Percentiles rank a stretch among this genome's conserved stretches.
These are phyloP conservation scores for Diplodus puntazzo DNA, from an alignment of 2,797 vertebrate species.

Conservation along the genomic window DNA sequence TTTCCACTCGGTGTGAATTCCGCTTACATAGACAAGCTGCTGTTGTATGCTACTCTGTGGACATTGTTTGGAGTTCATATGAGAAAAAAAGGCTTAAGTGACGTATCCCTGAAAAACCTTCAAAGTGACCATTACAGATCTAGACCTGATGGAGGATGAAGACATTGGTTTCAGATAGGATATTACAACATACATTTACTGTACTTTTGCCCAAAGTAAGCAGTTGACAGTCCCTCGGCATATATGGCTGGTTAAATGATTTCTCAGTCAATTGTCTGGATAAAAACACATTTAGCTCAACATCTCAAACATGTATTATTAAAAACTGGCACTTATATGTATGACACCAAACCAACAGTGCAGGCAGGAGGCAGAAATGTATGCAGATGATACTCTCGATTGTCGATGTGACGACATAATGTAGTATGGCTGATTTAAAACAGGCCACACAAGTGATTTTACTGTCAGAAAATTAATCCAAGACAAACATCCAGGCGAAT, in stretches of 20 bases:
- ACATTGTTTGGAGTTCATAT: too few relatives aligned
- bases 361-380: neutral
- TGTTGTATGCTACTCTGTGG: too few relatives aligned
- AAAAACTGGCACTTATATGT: neutral
- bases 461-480: conserved; percentile 13
- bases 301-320: neutral
- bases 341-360: neutral
- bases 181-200: too few relatives aligned
- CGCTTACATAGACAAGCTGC: too few relatives aligned
- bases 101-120: too few relatives aligned
- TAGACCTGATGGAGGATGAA: too few relatives aligned
- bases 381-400: conserved; percentile 1
- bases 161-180: too few relatives aligned
- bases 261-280: neutral
- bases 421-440: neutral
- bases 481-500: conserved; percentile 7
- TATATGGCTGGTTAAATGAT: neutral
- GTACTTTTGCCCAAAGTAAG: neutral
- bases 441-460: neutral
- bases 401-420: neutral
- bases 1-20: too few relatives aligned
- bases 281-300: neutral
- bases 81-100: too few relatives aligned
- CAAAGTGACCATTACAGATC: too few relatives aligned
- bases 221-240: neutral